phyloP scores from a whole-genome alignment of 2,797 vertebrate species.

The Poeciliopsis paucimaculata region DNA sequence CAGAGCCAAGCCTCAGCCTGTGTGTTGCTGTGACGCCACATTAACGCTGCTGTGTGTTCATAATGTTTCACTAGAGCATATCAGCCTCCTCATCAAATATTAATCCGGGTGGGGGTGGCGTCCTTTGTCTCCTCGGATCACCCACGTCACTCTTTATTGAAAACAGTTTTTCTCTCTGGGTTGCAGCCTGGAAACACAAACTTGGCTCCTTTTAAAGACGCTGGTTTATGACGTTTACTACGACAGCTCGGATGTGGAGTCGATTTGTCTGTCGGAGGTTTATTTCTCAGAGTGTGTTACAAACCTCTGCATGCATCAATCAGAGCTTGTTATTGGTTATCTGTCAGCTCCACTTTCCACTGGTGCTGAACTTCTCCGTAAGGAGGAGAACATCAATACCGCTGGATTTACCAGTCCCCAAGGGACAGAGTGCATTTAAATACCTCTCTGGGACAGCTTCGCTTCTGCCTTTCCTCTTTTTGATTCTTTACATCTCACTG shows the following conservation, averaged over 20 bases:
- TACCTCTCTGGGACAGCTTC: conserved; percentile 2
- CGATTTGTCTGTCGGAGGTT: conserved; percentile 17
- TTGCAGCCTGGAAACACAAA: neutral
- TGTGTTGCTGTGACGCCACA: conserved; percentile 34
- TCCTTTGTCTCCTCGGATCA: conserved; percentile 40
- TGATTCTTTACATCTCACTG: conserved; percentile 16
- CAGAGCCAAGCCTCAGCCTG: conserved; percentile 3
- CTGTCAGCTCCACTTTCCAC: conserved; percentile 50
- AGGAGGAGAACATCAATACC: conserved; percentile 59
- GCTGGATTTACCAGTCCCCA: conserved; percentile 32
- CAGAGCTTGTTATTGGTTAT: conserved; percentile 60
- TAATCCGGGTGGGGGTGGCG: conserved; percentile 57
- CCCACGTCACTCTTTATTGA: neutral
- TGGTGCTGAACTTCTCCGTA: conserved; percentile 38
- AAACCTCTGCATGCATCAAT: conserved; percentile 39
- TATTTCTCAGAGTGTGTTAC: conserved; percentile 19
- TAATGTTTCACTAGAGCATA: conserved; percentile 61
- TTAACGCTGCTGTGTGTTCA: conserved; percentile 53
- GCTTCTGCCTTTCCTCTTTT: conserved; percentile 10
- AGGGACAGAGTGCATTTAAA: conserved; percentile 35
- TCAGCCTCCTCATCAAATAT: conserved; percentile 68
- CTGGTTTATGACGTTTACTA: neutral
- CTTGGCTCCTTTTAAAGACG: neutral
- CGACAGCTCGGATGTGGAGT: neutral
- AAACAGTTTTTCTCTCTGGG: conserved; percentile 16